Evolutionary conservation across 2,113 vertebrate species (phyloP).

Genomic region (Salvelinus sp.): DNA sequence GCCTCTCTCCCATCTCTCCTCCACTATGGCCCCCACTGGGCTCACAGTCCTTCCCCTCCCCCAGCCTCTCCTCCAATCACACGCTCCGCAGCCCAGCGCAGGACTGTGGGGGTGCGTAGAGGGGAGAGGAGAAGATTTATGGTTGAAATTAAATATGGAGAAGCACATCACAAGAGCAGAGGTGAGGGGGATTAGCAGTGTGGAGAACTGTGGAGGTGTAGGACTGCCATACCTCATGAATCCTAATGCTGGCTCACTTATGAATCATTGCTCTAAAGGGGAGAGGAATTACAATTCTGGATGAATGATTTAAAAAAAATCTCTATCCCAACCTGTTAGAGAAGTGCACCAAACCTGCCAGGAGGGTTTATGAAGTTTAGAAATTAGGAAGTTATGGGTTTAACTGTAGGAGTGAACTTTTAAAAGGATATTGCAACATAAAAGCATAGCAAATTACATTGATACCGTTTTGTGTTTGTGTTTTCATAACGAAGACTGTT

Average conservation of each 20-base stretch:
- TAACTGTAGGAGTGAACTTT: neutral
- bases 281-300: conserved; percentile 1
- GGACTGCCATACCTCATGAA: conserved; percentile 25
- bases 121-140: conserved; percentile 35
- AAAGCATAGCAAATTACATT: neutral
- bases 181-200: conserved; percentile 25
- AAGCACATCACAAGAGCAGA: conserved; percentile 41
- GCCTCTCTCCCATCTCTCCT: neutral
- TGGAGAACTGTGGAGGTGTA: conserved; percentile 23
- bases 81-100: conserved; percentile 5
- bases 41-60: neutral
- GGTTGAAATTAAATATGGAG: conserved; percentile 34
- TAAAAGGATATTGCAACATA: neutral
- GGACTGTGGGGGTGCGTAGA: conserved; percentile 8
- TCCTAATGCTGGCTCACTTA: conserved; percentile 11
- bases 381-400: neutral
- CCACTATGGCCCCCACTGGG: neutral
- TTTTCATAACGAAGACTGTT: neutral
- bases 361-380: neutral
- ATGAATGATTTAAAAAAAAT: neutral
- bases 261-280: conserved; percentile 13
- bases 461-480: neutral
- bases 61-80: conserved; percentile 26
- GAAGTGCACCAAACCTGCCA: neutral
- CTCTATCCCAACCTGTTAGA: neutral